These are phyloP conservation scores for Gallirallus australis DNA, from an alignment of 2,797 vertebrate genomes.

Conservation along the genomic window DNA sequence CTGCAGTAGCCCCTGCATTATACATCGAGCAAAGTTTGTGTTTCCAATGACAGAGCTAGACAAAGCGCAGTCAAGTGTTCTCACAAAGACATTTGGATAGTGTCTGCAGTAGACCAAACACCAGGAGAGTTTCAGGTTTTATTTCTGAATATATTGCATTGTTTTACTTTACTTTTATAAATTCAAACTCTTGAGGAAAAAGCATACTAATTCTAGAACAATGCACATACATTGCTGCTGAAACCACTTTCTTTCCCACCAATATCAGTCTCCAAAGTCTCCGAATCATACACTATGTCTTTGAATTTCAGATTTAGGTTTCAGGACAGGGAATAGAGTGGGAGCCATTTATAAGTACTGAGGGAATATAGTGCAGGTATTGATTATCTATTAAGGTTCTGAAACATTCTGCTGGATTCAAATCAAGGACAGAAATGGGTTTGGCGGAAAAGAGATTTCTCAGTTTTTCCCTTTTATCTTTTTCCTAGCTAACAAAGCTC, in stretches of 20 bases:
- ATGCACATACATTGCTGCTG: neutral
- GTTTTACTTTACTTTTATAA: neutral
- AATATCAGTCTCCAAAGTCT: neutral
- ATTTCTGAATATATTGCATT: neutral
- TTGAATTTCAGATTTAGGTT: slow-evolving; percentile 19
- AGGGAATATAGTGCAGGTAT: neutral
- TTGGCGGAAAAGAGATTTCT: neutral
- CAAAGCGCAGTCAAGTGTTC: neutral
- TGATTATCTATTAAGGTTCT: neutral
- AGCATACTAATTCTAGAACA: neutral
- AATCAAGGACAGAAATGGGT: neutral
- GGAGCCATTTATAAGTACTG: neutral
- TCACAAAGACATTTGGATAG: neutral
- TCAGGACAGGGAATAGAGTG: neutral
- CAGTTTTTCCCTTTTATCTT: neutral
- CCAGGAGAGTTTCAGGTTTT: neutral
- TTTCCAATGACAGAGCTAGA: neutral
- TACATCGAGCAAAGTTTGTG: neutral
- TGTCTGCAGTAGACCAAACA: neutral
- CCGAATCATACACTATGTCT: neutral
- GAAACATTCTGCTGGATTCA: neutral
- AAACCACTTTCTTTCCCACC: neutral
- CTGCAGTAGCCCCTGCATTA: neutral
- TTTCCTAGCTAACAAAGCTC: neutral
- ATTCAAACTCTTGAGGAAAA: neutral